Percentiles rank a stretch among this genome's conserved stretches.
Conservation (phyloP, 2,888 invertebrate species). For the Tigriopus californicus region DNA sequence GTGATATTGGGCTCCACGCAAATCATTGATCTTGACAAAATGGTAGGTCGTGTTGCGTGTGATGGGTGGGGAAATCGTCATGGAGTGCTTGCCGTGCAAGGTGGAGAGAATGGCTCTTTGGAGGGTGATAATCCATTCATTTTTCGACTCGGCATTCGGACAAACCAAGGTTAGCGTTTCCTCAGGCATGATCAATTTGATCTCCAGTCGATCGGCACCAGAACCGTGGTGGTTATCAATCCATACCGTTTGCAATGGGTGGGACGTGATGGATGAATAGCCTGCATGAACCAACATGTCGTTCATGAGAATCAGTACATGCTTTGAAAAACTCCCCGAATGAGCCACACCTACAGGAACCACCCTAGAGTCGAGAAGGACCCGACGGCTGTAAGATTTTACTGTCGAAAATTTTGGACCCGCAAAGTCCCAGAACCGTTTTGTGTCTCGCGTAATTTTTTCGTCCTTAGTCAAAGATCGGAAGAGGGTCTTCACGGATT, state of each 20-base stretch:
- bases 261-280: conserved; percentile 43
- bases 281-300: conserved; percentile 58
- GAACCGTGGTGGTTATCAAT: conserved; percentile 47
- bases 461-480: not conserved
- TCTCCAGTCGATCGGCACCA: not conserved
- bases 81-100: conserved; percentile 26
- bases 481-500: not conserved
- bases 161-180: conserved; percentile 49
- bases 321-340: conserved; percentile 51
- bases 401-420: conserved; percentile 43
- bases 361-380: conserved; percentile 54
- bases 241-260: conserved; percentile 58
- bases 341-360: conserved; percentile 47
- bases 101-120: conserved; percentile 50
- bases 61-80: conserved; percentile 41
- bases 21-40: conserved; percentile 48
- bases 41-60: conserved; percentile 49
- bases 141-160: conserved; percentile 45
- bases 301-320: conserved; percentile 60
- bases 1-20: conserved; percentile 54
- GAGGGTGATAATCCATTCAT: conserved; percentile 56
- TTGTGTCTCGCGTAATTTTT: conserved; percentile 35
- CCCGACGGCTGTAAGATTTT: conserved; percentile 44
- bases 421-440: conserved; percentile 48
- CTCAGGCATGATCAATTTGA: conserved; percentile 52